phyloP scores from a whole-genome alignment of 2,797 vertebrate genomes.

The Buphagus erythrorhynchus region DNA sequence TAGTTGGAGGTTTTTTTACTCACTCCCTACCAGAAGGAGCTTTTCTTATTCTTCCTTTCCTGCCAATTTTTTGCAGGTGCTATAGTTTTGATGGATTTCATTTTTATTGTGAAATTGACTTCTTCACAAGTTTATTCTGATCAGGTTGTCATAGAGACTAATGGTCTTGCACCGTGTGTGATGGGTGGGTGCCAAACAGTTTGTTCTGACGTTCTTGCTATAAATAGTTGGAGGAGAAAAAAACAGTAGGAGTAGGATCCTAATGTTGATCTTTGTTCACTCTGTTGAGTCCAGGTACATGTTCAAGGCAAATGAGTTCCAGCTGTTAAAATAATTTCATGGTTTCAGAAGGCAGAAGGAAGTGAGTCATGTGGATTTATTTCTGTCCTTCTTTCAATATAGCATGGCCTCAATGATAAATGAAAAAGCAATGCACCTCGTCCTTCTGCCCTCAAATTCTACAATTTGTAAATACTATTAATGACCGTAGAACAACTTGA shows the following conservation, averaged over 20 bases:
- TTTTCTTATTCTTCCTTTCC: neutral
- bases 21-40: neutral
- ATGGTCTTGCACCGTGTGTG: neutral
- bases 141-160: constrained; percentile 74
- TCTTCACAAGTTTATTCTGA: constrained; percentile 55
- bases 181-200: constrained; percentile 27
- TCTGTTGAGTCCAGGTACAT: neutral
- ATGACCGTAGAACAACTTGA: neutral
- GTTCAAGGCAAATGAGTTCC: neutral
- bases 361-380: neutral
- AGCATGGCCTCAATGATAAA: neutral
- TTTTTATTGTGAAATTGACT: constrained; percentile 55
- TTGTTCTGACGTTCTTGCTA: constrained; percentile 29
- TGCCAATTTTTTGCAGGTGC: constrained; percentile 11
- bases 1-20: neutral
- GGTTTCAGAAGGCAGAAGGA: neutral
- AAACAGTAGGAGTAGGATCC: neutral
- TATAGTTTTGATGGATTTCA: constrained; percentile 30
- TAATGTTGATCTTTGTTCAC: neutral
- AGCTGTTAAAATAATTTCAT: neutral
- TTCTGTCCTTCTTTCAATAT: neutral
- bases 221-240: constrained; percentile 40
- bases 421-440: neutral
- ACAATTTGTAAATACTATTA: neutral
- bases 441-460: neutral